phyloP scores from a whole-genome alignment of 1,140 invertebrate species.

The Cherax destructor region DNA sequence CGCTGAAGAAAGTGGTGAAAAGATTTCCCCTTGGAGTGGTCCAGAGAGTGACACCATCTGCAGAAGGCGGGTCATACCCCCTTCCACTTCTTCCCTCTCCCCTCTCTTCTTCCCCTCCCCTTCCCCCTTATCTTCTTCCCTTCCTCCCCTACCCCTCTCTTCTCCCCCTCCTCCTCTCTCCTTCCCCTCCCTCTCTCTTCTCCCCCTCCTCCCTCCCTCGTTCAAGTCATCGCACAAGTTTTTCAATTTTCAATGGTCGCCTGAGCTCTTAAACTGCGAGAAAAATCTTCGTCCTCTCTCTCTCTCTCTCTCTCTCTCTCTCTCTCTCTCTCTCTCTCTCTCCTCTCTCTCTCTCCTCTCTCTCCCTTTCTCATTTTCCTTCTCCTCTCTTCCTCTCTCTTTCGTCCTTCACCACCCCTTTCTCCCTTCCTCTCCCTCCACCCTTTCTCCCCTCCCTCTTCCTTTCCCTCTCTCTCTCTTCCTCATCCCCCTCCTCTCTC shows the following conservation, averaged over 20 bases:
- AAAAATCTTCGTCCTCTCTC: conserved; percentile 35
- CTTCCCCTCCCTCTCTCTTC: background rate
- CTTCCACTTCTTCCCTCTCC: background rate
- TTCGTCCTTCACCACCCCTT: background rate
- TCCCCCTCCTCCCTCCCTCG: background rate
- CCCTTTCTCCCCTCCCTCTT: background rate
- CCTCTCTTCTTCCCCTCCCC: background rate
- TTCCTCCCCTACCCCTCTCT: background rate
- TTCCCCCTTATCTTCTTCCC: too few species aligned
- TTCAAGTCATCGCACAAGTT: conserved; percentile 20
- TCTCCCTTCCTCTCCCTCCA: background rate
- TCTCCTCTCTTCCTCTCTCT: conserved; percentile 32
- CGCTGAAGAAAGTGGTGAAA: background rate
- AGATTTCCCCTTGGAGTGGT: too few species aligned
- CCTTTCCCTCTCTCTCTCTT: conserved; percentile 13
- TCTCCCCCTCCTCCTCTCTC: background rate
- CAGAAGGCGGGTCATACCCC: background rate
- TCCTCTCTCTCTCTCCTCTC: conserved; percentile 44
- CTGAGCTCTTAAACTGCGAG: conserved; percentile 51
- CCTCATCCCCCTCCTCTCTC: background rate
- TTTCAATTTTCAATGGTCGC: conserved; percentile 45
- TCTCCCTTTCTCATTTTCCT: conserved; percentile 29
- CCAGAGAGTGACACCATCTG: too few species aligned
- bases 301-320: background rate
- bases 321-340: conserved; percentile 40